Base-by-base conservation (phyloP, 2,888 invertebrate species). In the Laothoe populi region DNA sequence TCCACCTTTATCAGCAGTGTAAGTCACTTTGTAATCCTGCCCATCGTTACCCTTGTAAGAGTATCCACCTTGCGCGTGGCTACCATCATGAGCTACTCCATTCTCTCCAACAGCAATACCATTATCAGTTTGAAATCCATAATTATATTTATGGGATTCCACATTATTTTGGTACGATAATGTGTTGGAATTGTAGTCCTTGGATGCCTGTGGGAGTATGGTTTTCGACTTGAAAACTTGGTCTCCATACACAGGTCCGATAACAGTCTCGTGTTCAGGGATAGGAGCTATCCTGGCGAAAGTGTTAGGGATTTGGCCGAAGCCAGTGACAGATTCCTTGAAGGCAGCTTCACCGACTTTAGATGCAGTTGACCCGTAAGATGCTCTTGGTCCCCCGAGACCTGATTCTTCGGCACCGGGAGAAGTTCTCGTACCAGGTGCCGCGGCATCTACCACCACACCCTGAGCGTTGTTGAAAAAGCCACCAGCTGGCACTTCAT, bases 281-380 rank as follows among this genome's bases (percentile, higher is more conserved):
- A 42, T 24, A 16, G 66, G 69, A 19, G 70, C 68, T 57, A 69
- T 67, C 2, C 66, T 63, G 8, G 64, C 67, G 26, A 48, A 67
- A 8, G 57, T 40, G 16, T 61, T 63, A 26, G 59, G 60, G 45
- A 57, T 26, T 13, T 62, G 66, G 53, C 71, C 74, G 64, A 78
- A 77, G 8, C 75, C 80, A 61, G 74, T 70, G 7, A 67, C 48
- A 3, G 75, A 64, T 11, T 71, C 75, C 69, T 70, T 81, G 62
- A 92, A 92, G 0, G 91, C 92, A 4, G 90, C 92, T 13, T 84
- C 85, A 23, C 92, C 92, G 11, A 92, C 92, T 81, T 86, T 92
- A 1, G 92, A 92, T 62, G 85, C 72, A 1, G 74, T 77, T 4
- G 91, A 92, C n/a, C 92, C 92, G 53, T 92, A 92, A 0, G 84